A percentile compares a stretch with the other conserved stretches of the same genome.
phyloP scores from a whole-genome alignment of 2,888 invertebrate genomes.

The Meiosimyza decipiens region DNA sequence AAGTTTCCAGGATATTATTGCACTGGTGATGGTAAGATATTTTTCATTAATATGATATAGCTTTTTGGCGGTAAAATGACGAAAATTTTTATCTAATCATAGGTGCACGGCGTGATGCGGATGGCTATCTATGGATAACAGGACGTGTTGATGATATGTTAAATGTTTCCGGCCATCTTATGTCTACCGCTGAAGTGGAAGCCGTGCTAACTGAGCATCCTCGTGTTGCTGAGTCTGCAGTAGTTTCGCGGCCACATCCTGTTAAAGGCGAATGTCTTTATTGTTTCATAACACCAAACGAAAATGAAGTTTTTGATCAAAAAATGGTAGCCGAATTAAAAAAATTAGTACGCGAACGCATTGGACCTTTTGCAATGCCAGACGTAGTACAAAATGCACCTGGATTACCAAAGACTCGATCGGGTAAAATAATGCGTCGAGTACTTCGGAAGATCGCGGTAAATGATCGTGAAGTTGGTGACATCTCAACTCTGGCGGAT shows the following conservation, averaged over 20 bases:
- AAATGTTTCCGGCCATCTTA: constrained; percentile 97
- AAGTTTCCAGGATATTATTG: constrained; percentile 97
- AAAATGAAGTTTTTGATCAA: constrained; percentile 77
- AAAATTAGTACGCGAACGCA: constrained; percentile 84
- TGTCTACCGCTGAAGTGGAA: constrained; percentile 96
- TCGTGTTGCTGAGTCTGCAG: constrained; percentile 93
- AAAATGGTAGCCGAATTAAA: constrained; percentile 79
- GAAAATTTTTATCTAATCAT: constrained; percentile 43
- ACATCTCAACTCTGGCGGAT: constrained; percentile 94
- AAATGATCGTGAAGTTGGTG: constrained; percentile 90
- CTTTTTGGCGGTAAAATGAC: neutral
- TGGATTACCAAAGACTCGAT: constrained; percentile 94
- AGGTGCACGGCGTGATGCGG: constrained; percentile 92
- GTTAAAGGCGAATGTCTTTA: constrained; percentile 98
- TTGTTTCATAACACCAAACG: constrained; percentile 94
- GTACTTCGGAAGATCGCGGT: constrained; percentile 93
- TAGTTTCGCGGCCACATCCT: constrained; percentile 92
- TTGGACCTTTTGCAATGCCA: constrained; percentile 96
- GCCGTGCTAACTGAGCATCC: constrained; percentile 82
- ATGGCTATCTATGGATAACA: constrained; percentile 96
- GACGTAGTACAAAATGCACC: constrained; percentile 95
- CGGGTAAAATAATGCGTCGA: constrained; percentile 98
- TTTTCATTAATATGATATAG: neutral
- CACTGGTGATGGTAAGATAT: constrained; percentile 90
- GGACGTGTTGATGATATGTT: constrained; percentile 98